These are phyloP conservation scores for Platyscapa corneri DNA, from an alignment of 1,140 invertebrate genomes.

Conservation along the genomic window DNA sequence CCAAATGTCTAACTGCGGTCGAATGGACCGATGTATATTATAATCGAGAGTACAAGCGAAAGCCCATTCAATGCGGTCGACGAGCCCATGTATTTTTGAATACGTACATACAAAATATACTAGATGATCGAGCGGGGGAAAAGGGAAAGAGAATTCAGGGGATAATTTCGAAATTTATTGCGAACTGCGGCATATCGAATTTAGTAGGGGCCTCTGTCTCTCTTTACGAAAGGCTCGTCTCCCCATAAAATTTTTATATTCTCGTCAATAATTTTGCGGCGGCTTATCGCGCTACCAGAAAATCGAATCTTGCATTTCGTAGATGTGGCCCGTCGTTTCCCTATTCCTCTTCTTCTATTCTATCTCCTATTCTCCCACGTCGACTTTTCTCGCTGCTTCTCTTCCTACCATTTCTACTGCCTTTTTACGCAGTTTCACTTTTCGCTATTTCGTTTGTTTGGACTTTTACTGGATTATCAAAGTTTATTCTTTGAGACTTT, in stretches of 20 bases:
- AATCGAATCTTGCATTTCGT: conserved; percentile 58
- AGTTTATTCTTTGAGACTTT: not conserved
- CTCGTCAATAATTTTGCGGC: conserved; percentile 63
- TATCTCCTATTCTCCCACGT: conserved; percentile 28
- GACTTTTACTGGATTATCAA: conserved; percentile 50
- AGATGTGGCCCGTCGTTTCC: conserved; percentile 48
- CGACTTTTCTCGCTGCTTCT: conserved; percentile 39
- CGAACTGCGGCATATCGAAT: not conserved
- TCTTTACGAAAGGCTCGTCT: not conserved
- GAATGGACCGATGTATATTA: no score
- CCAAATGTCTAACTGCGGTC: no score
- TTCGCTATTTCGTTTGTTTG: not conserved
- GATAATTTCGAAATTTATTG: conserved; percentile 56
- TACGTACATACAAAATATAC: not conserved
- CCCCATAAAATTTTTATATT: conserved; percentile 61
- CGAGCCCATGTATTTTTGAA: conserved; percentile 24
- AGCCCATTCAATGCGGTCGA: not conserved
- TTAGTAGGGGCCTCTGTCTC: not conserved
- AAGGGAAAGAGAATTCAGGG: conserved; percentile 46
- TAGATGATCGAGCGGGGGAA: not conserved
- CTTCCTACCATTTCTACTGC: conserved; percentile 14
- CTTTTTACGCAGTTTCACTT: not conserved
- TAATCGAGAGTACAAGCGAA: not conserved
- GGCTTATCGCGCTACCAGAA: conserved; percentile 58
- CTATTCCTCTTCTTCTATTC: conserved; percentile 38